These are phyloP conservation scores for Capitella teleta DNA, from an alignment of 1,140 invertebrate species.

Conservation along the genomic window DNA sequence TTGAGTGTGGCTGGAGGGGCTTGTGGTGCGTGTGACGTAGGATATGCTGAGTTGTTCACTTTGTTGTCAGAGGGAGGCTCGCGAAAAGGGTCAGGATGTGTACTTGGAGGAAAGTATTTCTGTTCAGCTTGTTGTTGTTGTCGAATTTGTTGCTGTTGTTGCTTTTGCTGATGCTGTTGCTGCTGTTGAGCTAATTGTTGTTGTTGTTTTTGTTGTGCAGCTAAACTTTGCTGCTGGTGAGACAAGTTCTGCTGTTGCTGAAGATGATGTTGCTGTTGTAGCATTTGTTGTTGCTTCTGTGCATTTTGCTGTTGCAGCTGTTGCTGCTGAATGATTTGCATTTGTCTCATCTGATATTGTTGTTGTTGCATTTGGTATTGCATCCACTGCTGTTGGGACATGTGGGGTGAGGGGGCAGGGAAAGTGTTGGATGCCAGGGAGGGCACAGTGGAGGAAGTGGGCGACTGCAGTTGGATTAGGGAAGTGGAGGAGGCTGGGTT, in stretches of 20 bases:
- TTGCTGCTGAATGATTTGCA: constrained; percentile 4
- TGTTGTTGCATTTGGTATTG: background rate
- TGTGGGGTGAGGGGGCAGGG: background rate
- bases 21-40: no score
- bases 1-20: no score
- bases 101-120: no score
- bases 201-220: constrained; percentile 6
- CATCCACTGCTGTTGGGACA: background rate
- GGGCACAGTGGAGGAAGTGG: constrained; percentile 10
- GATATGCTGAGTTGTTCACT: no score
- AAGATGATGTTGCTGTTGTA: constrained; percentile 14
- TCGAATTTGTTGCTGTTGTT: constrained; percentile 6
- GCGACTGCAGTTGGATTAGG: constrained; percentile 11
- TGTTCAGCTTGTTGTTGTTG: no score
- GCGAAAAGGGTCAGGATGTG: no score
- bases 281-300: constrained; percentile 15
- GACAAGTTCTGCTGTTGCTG: constrained; percentile 8
- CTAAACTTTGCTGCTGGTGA: constrained; percentile 16
- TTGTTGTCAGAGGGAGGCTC: no score
- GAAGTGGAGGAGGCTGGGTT: background rate
- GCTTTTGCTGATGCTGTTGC: constrained; percentile 3
- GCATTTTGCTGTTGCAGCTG: constrained; percentile 15
- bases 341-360: background rate
- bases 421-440: background rate
- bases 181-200: constrained; percentile 15